Base-by-base conservation (phyloP, 2,888 invertebrate species). In the Listrodromus nycthemerus region DNA sequence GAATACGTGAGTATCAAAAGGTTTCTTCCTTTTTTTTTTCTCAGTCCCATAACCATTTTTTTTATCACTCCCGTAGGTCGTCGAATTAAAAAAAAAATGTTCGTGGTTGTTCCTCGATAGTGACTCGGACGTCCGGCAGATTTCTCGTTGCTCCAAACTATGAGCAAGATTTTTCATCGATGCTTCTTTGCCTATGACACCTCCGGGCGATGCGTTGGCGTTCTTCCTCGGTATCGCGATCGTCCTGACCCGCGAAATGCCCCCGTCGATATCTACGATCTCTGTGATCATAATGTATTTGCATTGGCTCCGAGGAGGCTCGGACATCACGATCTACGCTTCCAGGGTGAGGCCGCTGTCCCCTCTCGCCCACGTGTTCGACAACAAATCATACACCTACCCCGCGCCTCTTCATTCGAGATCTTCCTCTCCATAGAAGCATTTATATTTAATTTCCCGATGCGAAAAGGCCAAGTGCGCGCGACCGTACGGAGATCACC, bases 1-100 rank as follows among this genome's bases (percentile, higher is more conserved):
- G 99, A 99, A 96, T 98, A 96, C 94, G 98, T 98, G 94, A 96
- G 97, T 95, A 77, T 24, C 52, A 30, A 16, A 58, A 52, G n/a
- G 63, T 50, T 33, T 58, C n/a, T n/a, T n/a, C n/a, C n/a, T 33
- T 41, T 37, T 37, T 69, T n/a, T 30, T 70, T 69, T 61, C 67
- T 50, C 73, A 52, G 33, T 33, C 3, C 5, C 2, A 33, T 33
- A 5, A n/a, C 30, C n/a, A 10, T 37, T 37, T 8, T 33, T 37
- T 8, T 37, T 37, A 37, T n/a, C n/a, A n/a, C n/a, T n/a, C n/a
- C n/a, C n/a, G n/a, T n/a, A n/a, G n/a, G 10, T 10, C 37, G 8
- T 37, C 37, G 37, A 10, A 37, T 10, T 8, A 33, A 6, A 33
- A 33, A 33, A 33, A 33, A 33, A 37, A 37, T 10, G 10, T 37